Evolutionary conservation across 2,113 vertebrate genomes (phyloP).

Genomic region (Chionomys nivalis): DNA sequence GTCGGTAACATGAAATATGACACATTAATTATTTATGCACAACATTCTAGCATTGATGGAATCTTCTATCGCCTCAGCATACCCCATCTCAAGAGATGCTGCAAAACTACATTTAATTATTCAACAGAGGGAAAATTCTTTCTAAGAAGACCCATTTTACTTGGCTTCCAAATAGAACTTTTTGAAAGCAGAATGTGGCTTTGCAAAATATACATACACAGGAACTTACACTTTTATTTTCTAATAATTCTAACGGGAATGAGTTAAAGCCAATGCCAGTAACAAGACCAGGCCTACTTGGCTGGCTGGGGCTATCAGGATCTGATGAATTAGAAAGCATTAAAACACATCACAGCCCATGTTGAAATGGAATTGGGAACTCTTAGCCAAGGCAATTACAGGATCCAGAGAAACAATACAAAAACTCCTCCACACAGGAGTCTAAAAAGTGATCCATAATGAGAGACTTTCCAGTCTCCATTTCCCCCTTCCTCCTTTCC

Average conservation of each 20-base stretch:
- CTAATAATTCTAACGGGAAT: background rate
- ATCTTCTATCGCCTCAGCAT: background rate
- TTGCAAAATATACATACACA: background rate
- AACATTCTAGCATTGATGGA: background rate
- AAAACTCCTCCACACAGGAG: background rate
- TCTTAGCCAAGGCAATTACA: background rate
- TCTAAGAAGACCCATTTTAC: background rate
- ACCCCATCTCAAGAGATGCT: background rate
- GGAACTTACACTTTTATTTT: background rate
- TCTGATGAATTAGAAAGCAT: background rate
- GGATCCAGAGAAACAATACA: background rate
- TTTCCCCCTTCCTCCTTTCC: background rate
- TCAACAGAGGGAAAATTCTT: background rate
- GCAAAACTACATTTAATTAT: background rate
- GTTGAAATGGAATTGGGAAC: background rate
- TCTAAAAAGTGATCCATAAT: background rate
- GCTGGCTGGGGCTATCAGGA: background rate
- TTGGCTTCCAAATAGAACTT: background rate
- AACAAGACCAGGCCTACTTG: background rate
- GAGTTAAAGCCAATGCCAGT: background rate
- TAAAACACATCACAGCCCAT: background rate
- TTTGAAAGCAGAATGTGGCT: background rate
- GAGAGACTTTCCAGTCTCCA: background rate
- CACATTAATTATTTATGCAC: background rate
- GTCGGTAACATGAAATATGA: constrained; percentile 12